Base-by-base conservation (phyloP, 2,888 invertebrate species). In the Mycogona germanica region DNA sequence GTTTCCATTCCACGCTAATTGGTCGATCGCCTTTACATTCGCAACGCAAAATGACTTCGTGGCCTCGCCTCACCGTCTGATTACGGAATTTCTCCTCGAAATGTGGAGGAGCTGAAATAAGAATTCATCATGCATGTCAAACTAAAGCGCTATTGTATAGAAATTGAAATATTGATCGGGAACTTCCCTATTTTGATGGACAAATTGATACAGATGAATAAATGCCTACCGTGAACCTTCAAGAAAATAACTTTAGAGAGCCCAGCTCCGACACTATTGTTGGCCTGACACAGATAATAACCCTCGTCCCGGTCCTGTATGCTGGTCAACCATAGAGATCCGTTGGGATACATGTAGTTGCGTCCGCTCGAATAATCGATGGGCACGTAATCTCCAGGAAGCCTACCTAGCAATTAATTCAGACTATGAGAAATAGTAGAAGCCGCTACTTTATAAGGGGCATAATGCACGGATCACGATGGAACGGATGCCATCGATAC, bases 291-390 rank as follows among this genome's bases (percentile, higher is more conserved):
- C 44, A 57, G 44, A 42, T 57, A 57, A 38, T 55, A 55, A n/a
- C 57, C 57, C 17, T 37, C 38, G 41, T 57, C 57, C 26, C 41
- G 40, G 37, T 55, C 55, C n/a, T 57, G 55, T 28, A 66, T 66
- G 19, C 63, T 56, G 37, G 59, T 60, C 44, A 70, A 66, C 30
- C 64, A 58, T 50, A 70, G 61, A 9, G 67, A 68, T 6, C 70
- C 70, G 58, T 70, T 68, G 53, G 60, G 56, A 48, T 59, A 60
- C 48, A 60, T 60, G 52, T 61, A 59, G 48, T 61, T 60, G 26
- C 60, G 61, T 28, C 61, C 61, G 56, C 57, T 56, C 49, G 57
- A 44, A 26, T 49, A 49, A 32, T 55, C 60, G 49, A 61, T 54
- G 51, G 60, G 59, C 23, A 58, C 55, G 56, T 62, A 63, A 49